Evolutionary conservation across 2,113 vertebrate genomes (phyloP).

Genomic region (Misgurnus anguillicaudatus): DNA sequence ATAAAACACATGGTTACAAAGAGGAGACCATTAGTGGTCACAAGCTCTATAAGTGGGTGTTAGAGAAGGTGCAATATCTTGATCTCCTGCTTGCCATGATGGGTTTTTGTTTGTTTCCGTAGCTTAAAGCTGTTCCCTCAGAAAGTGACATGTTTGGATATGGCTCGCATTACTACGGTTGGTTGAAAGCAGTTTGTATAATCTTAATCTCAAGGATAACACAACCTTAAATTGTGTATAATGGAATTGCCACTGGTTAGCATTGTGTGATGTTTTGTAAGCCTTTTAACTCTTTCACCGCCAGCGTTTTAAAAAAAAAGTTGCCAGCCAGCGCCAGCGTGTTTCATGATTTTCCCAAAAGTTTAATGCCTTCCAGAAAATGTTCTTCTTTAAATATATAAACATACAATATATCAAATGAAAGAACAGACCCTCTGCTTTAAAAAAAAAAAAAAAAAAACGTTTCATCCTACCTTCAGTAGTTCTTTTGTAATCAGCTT

Average conservation of each 20-base stretch:
- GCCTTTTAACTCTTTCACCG: too few species aligned
- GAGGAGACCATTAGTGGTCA: constrained; percentile 53
- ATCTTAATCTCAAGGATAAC: neutral
- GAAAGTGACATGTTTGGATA: constrained; percentile 41
- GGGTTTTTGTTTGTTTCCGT: constrained; percentile 52
- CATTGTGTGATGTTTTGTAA: neutral
- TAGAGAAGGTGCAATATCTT: constrained; percentile 46
- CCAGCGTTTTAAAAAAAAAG: too few species aligned
- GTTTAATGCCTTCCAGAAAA: too few species aligned
- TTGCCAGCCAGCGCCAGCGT: too few species aligned
- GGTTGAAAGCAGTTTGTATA: neutral
- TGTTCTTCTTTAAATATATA: too few species aligned
- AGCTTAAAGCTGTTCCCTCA: constrained; percentile 39
- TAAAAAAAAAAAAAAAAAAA: too few species aligned
- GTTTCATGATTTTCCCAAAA: too few species aligned
- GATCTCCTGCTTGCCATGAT: constrained; percentile 49
- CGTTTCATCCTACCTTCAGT: too few species aligned
- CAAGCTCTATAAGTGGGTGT: constrained; percentile 49
- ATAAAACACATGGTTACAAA: constrained; percentile 59
- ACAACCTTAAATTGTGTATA: neutral
- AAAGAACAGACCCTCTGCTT: too few species aligned
- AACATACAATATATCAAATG: too few species aligned
- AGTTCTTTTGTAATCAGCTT: too few species aligned
- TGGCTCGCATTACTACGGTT: neutral
- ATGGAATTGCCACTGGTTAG: neutral